phyloP scores from a whole-genome alignment of 2,888 invertebrate genomes.

The Silvanus unidentatus region DNA sequence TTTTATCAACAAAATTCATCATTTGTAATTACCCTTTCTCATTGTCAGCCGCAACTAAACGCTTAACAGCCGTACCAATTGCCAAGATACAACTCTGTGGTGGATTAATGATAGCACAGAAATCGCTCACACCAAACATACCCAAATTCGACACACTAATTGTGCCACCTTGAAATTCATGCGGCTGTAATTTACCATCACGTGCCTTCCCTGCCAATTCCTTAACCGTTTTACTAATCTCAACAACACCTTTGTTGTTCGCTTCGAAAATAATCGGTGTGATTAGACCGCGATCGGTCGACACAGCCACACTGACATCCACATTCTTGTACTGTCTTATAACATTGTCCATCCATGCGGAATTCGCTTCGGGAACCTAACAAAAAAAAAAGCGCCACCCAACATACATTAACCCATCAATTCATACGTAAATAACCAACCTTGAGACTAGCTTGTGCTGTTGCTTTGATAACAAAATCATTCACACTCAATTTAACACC shows the following conservation, averaged over 20 bases:
- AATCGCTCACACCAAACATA: constrained; percentile 86
- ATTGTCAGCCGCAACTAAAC: constrained; percentile 62
- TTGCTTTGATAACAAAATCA: constrained; percentile 93
- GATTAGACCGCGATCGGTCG: constrained; percentile 89
- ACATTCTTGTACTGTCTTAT: constrained; percentile 91
- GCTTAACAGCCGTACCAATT: constrained; percentile 73
- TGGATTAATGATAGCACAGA: constrained; percentile 92
- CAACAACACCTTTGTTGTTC: constrained; percentile 80
- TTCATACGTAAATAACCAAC: constrained; percentile 15
- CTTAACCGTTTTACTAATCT: constrained; percentile 76
- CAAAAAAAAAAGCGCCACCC: neutral
- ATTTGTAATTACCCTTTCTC: constrained; percentile 63
- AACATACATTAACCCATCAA: neutral
- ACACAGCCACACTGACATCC: constrained; percentile 95
- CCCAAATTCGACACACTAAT: constrained; percentile 92
- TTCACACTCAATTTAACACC: constrained; percentile 87
- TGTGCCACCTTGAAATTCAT: constrained; percentile 95
- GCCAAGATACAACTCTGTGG: constrained; percentile 94
- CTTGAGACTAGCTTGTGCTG: constrained; percentile 80
- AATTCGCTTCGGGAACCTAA: constrained; percentile 84
- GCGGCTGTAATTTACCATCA: constrained; percentile 82
- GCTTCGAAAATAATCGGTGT: constrained; percentile 94
- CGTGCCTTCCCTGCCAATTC: constrained; percentile 79
- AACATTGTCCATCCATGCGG: constrained; percentile 88
- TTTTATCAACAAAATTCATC: too few species aligned